Percentiles rank a stretch among this genome's conserved stretches.
Conservation (phyloP, 2,888 invertebrate species). For the Pterobdella sp. region DNA sequence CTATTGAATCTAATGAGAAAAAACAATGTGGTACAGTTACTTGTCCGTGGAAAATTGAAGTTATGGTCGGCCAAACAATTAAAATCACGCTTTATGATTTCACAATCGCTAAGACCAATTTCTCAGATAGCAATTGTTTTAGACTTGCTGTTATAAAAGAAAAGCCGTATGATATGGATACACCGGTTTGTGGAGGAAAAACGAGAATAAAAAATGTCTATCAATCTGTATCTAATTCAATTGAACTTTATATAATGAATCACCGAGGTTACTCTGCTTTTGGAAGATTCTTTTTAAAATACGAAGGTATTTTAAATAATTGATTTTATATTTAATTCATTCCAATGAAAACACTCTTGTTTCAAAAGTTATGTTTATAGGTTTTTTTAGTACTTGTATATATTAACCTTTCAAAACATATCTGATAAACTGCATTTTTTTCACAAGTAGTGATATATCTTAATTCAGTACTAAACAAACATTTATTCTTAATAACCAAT, state of each 20-base stretch:
- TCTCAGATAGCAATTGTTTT: slow-evolving; percentile 25
- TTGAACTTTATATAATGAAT: slow-evolving; percentile 37
- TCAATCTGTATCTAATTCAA: slow-evolving; percentile 30
- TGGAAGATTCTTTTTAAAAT: slow-evolving; percentile 37
- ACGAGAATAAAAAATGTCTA: slow-evolving; percentile 30
- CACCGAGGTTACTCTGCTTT: slow-evolving; percentile 32
- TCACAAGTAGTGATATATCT: too few species aligned
- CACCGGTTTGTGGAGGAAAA: slow-evolving; percentile 32
- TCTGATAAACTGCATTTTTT: too few species aligned
- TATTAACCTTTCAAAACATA: too few species aligned
- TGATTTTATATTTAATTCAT: neutral
- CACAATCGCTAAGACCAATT: slow-evolving; percentile 28
- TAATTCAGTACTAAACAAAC: too few species aligned
- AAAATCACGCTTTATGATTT: slow-evolving; percentile 35
- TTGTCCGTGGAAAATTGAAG: slow-evolving; percentile 37
- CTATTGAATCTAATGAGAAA: slow-evolving; percentile 18
- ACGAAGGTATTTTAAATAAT: slow-evolving; percentile 32
- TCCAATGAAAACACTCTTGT: too few species aligned
- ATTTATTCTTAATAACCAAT: too few species aligned
- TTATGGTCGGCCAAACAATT: slow-evolving; percentile 34
- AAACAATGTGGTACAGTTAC: slow-evolving; percentile 31
- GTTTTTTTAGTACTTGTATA: too few species aligned
- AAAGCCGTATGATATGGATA: slow-evolving; percentile 25
- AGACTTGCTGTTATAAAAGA: slow-evolving; percentile 37
- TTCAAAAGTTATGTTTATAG: too few species aligned